Evolutionary conservation across 2,888 invertebrate genomes (phyloP).

Genomic region (Hipparchia semele): DNA sequence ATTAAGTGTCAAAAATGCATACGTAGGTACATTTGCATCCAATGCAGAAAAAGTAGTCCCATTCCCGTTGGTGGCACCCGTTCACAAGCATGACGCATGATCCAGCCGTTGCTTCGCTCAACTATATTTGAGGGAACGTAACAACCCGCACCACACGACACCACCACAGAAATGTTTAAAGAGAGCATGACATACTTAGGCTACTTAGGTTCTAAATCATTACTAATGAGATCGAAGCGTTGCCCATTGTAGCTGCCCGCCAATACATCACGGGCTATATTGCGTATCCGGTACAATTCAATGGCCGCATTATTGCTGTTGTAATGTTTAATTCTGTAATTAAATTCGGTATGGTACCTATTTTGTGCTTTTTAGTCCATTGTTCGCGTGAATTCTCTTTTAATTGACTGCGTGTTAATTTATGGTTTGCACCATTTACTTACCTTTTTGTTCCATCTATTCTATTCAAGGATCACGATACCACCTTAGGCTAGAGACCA

Average conservation of each 20-base stretch:
- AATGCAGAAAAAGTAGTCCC: no score
- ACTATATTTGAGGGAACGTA: no score
- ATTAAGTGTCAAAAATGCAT: no score
- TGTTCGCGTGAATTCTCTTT: neutral
- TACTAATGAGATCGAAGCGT: constrained; percentile 48
- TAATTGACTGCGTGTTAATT: neutral
- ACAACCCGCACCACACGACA: no score
- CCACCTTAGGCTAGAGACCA: no score
- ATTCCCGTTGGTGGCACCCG: no score
- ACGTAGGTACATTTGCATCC: no score
- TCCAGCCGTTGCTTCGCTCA: no score
- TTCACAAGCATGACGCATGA: no score
- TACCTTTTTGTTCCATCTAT: neutral
- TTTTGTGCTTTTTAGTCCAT: neutral
- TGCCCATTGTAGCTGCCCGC: constrained; percentile 19
- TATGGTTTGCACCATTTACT: neutral
- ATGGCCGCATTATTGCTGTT: constrained; percentile 8
- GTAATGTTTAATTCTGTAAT: constrained; percentile 14
- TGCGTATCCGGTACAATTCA: constrained; percentile 29
- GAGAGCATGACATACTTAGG: no score
- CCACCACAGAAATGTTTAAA: no score
- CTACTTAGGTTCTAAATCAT: constrained; percentile 33
- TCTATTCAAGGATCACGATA: no score
- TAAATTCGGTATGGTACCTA: neutral
- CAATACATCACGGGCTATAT: constrained; percentile 26